Evolutionary conservation across 2,888 invertebrate species (phyloP).

Genomic region (Nezara viridula): DNA sequence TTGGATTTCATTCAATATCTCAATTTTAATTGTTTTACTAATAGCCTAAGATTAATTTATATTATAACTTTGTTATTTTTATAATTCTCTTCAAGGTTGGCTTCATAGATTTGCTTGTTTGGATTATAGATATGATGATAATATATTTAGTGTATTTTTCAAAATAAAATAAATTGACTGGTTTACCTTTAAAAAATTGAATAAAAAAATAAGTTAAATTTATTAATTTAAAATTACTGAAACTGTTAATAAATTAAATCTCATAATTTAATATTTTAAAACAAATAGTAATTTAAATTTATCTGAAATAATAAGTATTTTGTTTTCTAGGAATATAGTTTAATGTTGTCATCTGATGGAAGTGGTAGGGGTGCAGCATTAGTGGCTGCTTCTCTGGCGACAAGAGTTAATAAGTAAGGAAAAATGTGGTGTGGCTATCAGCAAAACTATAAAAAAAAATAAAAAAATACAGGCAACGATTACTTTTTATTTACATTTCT

Average conservation of each 20-base stretch:
- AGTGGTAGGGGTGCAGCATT: slow-evolving; percentile 97
- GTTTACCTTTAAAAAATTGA: background rate
- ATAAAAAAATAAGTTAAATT: background rate
- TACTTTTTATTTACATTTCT: slow-evolving; percentile 11
- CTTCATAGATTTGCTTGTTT: too few species aligned
- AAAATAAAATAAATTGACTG: background rate
- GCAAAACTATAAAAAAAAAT: background rate
- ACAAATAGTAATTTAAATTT: background rate
- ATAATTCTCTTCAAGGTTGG: too few species aligned
- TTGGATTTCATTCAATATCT: too few species aligned
- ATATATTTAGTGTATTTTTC: background rate
- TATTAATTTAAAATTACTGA: background rate
- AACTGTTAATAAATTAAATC: background rate
- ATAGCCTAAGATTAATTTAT: too few species aligned
- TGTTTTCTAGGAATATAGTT: slow-evolving; percentile 79
- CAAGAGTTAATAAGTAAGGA: background rate
- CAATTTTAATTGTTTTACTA: too few species aligned
- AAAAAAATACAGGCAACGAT: background rate
- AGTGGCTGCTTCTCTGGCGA: slow-evolving; percentile 83
- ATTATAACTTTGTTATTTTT: too few species aligned
- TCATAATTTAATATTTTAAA: background rate
- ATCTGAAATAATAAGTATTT: slow-evolving; percentile 47
- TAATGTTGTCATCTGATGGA: slow-evolving; percentile 96
- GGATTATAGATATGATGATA: too few species aligned
- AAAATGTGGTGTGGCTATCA: background rate